Evolutionary conservation across 2,888 invertebrate genomes (phyloP).

Genomic region (Chydorus sphaericus): DNA sequence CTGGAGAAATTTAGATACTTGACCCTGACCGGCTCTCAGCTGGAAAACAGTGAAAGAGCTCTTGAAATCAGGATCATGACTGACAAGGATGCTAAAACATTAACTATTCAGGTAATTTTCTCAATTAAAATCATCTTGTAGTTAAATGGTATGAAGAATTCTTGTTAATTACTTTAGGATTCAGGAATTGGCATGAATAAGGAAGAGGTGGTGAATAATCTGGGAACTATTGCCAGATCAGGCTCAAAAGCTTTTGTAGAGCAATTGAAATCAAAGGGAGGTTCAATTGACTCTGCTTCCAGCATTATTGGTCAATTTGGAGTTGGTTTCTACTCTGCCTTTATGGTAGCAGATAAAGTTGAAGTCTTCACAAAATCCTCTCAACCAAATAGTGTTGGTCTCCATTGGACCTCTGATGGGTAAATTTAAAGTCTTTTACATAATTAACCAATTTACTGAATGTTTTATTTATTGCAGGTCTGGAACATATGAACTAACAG

Average conservation of each 20-base stretch:
- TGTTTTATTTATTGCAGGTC: slow-evolving; percentile 37
- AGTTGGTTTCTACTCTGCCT: slow-evolving; percentile 93
- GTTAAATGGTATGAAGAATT: not conserved
- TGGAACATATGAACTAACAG: slow-evolving; percentile 75
- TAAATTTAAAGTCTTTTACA: slow-evolving; percentile 28
- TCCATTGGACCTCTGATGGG: slow-evolving; percentile 87
- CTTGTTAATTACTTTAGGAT: slow-evolving; percentile 42
- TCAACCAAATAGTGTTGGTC: slow-evolving; percentile 44
- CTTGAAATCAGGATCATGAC: slow-evolving; percentile 79
- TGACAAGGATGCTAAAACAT: slow-evolving; percentile 66
- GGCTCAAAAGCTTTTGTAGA: slow-evolving; percentile 89
- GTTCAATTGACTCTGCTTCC: slow-evolving; percentile 42
- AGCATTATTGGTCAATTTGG: slow-evolving; percentile 90
- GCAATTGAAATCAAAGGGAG: slow-evolving; percentile 53
- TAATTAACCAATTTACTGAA: slow-evolving; percentile 16
- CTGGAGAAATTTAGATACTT: slow-evolving; percentile 82
- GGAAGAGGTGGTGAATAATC: slow-evolving; percentile 74
- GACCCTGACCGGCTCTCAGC: slow-evolving; percentile 40
- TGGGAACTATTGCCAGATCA: slow-evolving; percentile 90
- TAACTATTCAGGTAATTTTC: slow-evolving; percentile 60
- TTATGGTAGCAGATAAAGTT: slow-evolving; percentile 92
- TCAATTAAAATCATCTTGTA: not conserved
- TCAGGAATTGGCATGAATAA: slow-evolving; percentile 90
- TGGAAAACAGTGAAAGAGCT: slow-evolving; percentile 42
- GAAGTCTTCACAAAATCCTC: slow-evolving; percentile 72